phyloP scores from a whole-genome alignment of 2,888 invertebrate genomes.

The Carcina quercana region DNA sequence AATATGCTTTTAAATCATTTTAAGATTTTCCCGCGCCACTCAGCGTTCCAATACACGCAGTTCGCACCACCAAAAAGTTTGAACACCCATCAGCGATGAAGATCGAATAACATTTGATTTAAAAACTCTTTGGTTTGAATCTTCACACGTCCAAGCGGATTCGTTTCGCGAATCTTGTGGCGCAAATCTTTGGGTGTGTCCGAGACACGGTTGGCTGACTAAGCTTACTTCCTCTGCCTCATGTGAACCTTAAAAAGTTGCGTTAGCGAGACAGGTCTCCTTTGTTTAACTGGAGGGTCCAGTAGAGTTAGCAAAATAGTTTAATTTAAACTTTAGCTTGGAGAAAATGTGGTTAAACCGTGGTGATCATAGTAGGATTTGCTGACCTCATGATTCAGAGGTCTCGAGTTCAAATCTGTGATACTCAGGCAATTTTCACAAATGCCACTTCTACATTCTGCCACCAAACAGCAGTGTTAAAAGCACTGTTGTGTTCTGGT shows the following conservation, averaged over 20 bases:
- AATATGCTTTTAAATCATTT: too few species aligned
- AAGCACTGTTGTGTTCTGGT: too few species aligned
- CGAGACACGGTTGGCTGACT: slow-evolving; percentile 44
- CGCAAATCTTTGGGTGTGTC: slow-evolving; percentile 55
- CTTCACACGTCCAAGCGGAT: slow-evolving; percentile 46
- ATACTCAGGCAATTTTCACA: too few species aligned
- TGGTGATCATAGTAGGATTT: too few species aligned
- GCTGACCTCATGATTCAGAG: too few species aligned
- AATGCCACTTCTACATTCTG: too few species aligned
- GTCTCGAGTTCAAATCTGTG: too few species aligned
- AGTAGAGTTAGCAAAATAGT: background rate
- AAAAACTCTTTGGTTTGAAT: slow-evolving; percentile 19
- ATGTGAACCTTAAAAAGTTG: slow-evolving; percentile 54
- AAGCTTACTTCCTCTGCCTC: slow-evolving; percentile 46
- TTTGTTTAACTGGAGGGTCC: slow-evolving; percentile 1
- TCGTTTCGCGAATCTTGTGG: slow-evolving; percentile 60
- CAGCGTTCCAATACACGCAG: slow-evolving; percentile 8
- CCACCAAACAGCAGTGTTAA: too few species aligned
- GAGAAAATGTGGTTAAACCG: background rate
- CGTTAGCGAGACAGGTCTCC: slow-evolving; percentile 32
- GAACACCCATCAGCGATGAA: too few species aligned
- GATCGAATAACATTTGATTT: too few species aligned
- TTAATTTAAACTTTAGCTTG: background rate
- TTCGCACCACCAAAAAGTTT: too few species aligned
- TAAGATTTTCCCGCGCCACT: slow-evolving; percentile 20